These are phyloP conservation scores for Halcyon badia DNA, from an alignment of 2,797 vertebrate genomes.

Conservation along the genomic window DNA sequence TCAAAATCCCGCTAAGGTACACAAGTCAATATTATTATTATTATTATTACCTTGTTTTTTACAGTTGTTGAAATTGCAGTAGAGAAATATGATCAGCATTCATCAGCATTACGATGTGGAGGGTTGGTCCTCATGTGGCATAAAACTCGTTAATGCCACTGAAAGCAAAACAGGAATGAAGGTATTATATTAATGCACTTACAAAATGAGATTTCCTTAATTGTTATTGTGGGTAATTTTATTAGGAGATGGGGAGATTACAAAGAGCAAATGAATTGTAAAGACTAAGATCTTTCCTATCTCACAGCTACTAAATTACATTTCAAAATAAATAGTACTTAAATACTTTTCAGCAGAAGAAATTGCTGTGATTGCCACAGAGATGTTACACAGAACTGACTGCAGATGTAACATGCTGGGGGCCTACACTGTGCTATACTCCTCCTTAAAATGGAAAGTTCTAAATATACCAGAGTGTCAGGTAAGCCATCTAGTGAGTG, in stretches of 20 bases:
- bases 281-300: background rate
- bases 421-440: fast-evolving
- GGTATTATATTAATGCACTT: background rate
- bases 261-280: background rate
- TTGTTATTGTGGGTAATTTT: slow-evolving; percentile 11
- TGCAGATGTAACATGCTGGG: background rate
- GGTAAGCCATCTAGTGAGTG: background rate
- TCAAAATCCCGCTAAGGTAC: background rate
- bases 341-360: background rate
- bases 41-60: background rate
- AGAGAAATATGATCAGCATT: background rate
- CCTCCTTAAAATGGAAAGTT: background rate
- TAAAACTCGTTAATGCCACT: slow-evolving; percentile 5
- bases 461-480: background rate
- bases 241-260: background rate
- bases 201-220: background rate
- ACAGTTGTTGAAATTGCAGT: slow-evolving; percentile 4
- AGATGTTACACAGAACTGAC: background rate
- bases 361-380: background rate
- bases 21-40: slow-evolving; percentile 7
- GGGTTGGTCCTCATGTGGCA: background rate
- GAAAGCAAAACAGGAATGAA: slow-evolving; percentile 11
- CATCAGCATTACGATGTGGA: background rate
- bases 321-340: slow-evolving; percentile 15
- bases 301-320: background rate